Evolutionary conservation across 2,888 invertebrate genomes (phyloP).

Genomic region (Anoncus sp.): DNA sequence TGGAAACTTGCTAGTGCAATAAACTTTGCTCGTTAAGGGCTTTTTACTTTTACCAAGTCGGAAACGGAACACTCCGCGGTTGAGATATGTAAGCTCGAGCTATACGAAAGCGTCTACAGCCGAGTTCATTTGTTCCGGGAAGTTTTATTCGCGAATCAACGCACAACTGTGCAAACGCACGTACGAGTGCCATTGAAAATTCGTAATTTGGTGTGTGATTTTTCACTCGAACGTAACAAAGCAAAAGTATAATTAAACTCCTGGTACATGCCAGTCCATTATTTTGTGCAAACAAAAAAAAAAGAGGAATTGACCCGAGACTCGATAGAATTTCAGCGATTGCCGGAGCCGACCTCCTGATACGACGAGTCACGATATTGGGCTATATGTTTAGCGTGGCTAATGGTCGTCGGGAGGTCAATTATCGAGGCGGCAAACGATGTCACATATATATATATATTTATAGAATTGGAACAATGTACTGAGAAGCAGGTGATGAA

Average conservation of each 20-base stretch:
- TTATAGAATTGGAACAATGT: conserved; percentile 11
- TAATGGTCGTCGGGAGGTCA: conserved; percentile 68
- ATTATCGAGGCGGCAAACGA: conserved; percentile 31
- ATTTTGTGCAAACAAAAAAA: neutral
- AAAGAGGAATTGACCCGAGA: conserved; percentile 20
- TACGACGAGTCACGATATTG: conserved; percentile 36
- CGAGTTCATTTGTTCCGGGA: too few relatives aligned
- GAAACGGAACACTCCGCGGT: neutral
- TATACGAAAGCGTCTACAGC: neutral
- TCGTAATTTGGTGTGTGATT: neutral
- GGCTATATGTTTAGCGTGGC: neutral
- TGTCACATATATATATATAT: too few relatives aligned
- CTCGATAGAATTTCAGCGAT: conserved; percentile 34
- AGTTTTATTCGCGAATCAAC: neutral
- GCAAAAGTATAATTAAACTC: neutral
- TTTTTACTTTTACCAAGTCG: conserved; percentile 16
- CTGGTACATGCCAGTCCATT: neutral
- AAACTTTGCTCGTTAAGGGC: conserved; percentile 27
- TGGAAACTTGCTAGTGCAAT: conserved; percentile 13
- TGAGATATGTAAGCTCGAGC: neutral
- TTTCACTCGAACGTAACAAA: neutral
- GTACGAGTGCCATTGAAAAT: neutral
- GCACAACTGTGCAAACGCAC: too few relatives aligned
- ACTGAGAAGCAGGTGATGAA: neutral
- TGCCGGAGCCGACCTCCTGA: conserved; percentile 14